Conservation (phyloP, 2,113 vertebrate species). For the Hydrolagus affinis region DNA sequence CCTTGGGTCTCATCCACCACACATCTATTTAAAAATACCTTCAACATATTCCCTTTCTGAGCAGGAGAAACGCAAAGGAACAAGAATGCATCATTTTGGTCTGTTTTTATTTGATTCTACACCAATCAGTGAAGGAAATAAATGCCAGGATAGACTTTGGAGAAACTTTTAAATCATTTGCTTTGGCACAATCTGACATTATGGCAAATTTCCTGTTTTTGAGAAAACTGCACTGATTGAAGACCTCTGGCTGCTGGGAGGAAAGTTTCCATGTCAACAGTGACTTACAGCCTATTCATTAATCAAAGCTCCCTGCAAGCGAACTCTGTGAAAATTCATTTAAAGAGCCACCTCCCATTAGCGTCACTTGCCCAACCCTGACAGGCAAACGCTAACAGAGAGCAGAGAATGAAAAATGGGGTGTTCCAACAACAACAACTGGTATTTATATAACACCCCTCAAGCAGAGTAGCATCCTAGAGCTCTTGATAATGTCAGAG, state of each 20-base stretch:
- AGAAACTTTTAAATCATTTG: neutral
- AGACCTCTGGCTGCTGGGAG: constrained; percentile 14
- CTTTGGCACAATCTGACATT: neutral
- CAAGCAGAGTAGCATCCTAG: too few relatives aligned
- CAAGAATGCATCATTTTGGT: neutral
- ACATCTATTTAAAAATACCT: neutral
- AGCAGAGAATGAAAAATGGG: too few relatives aligned
- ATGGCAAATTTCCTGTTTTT: constrained; percentile 30
- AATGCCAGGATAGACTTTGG: constrained; percentile 9
- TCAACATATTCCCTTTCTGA: constrained; percentile 20
- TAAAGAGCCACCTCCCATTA: constrained; percentile 2
- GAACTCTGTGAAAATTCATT: neutral
- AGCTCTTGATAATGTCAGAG: too few relatives aligned
- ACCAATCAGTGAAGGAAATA: neutral
- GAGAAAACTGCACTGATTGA: neutral
- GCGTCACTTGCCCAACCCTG: neutral
- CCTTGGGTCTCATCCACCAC: neutral
- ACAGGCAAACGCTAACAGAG: too few relatives aligned
- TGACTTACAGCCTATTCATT: constrained; percentile 11
- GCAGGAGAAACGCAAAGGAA: neutral
- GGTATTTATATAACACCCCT: too few relatives aligned
- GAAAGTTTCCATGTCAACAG: neutral
- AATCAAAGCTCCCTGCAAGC: neutral
- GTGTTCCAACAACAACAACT: too few relatives aligned
- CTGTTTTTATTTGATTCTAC: neutral